phyloP scores from a whole-genome alignment of 2,797 vertebrate species.

The Tangara arthus region DNA sequence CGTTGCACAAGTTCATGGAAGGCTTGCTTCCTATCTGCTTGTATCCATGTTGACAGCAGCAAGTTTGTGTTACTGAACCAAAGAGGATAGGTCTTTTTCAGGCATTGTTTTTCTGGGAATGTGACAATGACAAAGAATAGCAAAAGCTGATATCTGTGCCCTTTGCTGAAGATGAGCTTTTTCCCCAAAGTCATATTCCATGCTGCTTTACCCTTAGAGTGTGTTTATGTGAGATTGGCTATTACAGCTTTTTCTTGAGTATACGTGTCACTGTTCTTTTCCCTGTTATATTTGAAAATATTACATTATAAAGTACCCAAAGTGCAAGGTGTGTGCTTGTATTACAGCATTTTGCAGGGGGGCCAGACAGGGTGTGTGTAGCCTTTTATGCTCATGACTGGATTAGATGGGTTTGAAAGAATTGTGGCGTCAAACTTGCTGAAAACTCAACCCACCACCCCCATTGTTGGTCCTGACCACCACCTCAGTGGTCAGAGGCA shows the following conservation, averaged over 20 bases:
- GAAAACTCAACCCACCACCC: neutral
- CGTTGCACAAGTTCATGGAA: neutral
- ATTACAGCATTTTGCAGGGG: neutral
- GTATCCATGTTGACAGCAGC: neutral
- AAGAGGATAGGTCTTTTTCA: neutral
- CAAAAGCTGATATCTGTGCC: neutral
- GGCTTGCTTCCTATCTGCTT: neutral
- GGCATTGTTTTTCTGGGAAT: neutral
- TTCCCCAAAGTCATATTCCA: neutral
- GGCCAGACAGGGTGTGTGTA: accelerated
- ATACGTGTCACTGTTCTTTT: accelerated
- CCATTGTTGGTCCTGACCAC: neutral
- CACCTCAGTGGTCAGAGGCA: neutral
- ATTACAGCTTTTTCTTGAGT: neutral
- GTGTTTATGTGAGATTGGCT: neutral
- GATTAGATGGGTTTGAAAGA: neutral
- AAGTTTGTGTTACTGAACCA: neutral
- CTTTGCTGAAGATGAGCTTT: neutral
- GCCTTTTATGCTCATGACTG: neutral
- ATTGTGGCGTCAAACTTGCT: neutral
- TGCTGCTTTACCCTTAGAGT: neutral
- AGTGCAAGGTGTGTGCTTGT: neutral
- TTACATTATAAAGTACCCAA: neutral
- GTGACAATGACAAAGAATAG: neutral
- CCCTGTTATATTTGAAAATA: neutral